phyloP scores from a whole-genome alignment of 2,888 invertebrate species.

The Amiota communis region DNA sequence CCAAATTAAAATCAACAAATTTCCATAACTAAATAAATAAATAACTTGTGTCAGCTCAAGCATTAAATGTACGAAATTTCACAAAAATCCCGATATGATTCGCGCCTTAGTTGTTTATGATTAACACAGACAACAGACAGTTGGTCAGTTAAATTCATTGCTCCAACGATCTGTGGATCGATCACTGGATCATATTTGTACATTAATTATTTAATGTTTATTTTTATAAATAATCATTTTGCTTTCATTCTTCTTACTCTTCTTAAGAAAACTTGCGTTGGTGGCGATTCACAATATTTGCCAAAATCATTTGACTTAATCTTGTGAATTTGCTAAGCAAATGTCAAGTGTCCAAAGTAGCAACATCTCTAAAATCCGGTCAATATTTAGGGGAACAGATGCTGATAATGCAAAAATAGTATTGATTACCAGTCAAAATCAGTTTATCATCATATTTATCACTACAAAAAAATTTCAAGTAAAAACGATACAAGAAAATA shows the following conservation, averaged over 20 bases:
- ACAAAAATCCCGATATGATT: neutral
- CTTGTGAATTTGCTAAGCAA: slow-evolving; percentile 57
- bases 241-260: neutral
- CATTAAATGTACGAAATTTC: slow-evolving; percentile 19
- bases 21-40: no score
- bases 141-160: neutral
- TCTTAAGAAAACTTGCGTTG: slow-evolving; percentile 19
- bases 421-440: no score
- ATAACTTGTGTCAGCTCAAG: neutral
- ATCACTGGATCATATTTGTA: neutral
- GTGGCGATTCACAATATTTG: slow-evolving; percentile 35
- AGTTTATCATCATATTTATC: no score
- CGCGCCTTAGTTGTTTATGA: slow-evolving; percentile 5
- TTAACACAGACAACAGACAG: neutral
- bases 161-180: neutral
- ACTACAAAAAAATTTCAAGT: no score
- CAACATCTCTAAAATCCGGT: slow-evolving; percentile 1
- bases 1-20: no score
- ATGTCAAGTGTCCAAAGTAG: slow-evolving; percentile 36
- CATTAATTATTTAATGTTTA: neutral
- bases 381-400: neutral
- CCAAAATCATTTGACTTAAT: slow-evolving; percentile 51
- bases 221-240: slow-evolving; percentile 45
- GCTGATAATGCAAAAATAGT: neutral
- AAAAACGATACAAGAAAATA: no score